These are phyloP conservation scores for Phortica okadai DNA, from an alignment of 2,888 invertebrate genomes.

Conservation along the genomic window DNA sequence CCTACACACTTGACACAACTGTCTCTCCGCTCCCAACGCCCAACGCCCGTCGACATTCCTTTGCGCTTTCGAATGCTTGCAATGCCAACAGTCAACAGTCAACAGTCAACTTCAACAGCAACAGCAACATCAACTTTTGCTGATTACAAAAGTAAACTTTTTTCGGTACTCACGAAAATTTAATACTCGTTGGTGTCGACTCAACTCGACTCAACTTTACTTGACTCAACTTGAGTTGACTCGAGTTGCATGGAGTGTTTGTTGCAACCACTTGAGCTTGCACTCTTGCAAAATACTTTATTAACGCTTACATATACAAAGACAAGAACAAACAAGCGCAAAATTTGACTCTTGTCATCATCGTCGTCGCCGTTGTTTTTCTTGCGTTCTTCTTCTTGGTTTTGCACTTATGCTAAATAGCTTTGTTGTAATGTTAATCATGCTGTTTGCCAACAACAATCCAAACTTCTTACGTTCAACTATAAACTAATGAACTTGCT, in stretches of 20 bases:
- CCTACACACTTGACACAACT: background rate
- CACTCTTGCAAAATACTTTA: conserved; percentile 68
- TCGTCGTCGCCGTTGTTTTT: background rate
- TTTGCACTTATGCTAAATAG: background rate
- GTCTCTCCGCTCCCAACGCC: no score
- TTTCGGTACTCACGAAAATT: conserved; percentile 27
- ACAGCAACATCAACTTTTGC: conserved; percentile 35
- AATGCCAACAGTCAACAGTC: conserved; percentile 26
- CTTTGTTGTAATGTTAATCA: conserved; percentile 50
- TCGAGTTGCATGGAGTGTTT: conserved; percentile 38
- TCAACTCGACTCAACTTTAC: conserved; percentile 25
- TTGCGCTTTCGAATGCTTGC: background rate
- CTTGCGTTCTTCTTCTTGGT: background rate
- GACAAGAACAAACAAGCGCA: background rate
- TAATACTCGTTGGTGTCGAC: conserved; percentile 25
- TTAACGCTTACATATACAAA: conserved; percentile 46
- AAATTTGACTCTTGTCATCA: conserved; percentile 5
- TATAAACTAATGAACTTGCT: no score
- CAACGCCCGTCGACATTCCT: no score
- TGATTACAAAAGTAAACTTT: conserved; percentile 67
- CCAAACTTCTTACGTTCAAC: background rate
- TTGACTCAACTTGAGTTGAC: conserved; percentile 25
- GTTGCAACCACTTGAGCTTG: conserved; percentile 47
- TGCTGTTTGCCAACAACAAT: conserved; percentile 3
- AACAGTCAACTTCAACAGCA: conserved; percentile 22